phyloP scores from a whole-genome alignment of 2,113 vertebrate species.

The Chlamydotis undulata region DNA sequence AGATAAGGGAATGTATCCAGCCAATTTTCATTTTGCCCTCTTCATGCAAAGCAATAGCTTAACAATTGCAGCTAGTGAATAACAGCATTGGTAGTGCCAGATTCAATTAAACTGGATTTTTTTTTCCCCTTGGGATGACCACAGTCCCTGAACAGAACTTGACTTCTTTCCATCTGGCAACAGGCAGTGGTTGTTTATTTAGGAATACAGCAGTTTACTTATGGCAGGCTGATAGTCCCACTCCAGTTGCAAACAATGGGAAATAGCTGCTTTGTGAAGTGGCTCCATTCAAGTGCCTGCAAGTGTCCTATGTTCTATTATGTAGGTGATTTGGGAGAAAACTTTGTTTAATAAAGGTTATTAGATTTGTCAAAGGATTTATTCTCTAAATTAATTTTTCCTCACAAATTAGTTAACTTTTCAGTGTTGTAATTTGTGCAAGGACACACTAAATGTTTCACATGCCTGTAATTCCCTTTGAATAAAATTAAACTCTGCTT shows the following conservation, averaged over 20 bases:
- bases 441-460: neutral
- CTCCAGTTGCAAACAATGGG: neutral
- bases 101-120: neutral
- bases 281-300: neutral
- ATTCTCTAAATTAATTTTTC: neutral
- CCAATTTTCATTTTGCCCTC: slow-evolving; percentile 54
- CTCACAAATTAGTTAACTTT: neutral
- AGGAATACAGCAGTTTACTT: slow-evolving; percentile 8
- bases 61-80: slow-evolving; percentile 8
- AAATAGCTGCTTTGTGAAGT: neutral
- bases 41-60: slow-evolving; percentile 47
- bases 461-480: neutral
- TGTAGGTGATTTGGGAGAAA: neutral
- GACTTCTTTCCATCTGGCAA: slow-evolving; percentile 21
- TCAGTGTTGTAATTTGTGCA: neutral
- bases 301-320: neutral
- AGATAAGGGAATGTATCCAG: neutral
- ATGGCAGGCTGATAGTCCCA: neutral
- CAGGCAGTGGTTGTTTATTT: neutral
- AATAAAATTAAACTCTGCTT: neutral
- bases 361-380: neutral
- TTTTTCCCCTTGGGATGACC: slow-evolving; percentile 6
- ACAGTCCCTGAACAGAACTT: neutral
- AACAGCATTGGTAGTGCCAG: slow-evolving; percentile 1
- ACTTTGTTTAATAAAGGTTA: neutral